phyloP scores from a whole-genome alignment of 2,113 vertebrate species.

The Phasianus colchicus region DNA sequence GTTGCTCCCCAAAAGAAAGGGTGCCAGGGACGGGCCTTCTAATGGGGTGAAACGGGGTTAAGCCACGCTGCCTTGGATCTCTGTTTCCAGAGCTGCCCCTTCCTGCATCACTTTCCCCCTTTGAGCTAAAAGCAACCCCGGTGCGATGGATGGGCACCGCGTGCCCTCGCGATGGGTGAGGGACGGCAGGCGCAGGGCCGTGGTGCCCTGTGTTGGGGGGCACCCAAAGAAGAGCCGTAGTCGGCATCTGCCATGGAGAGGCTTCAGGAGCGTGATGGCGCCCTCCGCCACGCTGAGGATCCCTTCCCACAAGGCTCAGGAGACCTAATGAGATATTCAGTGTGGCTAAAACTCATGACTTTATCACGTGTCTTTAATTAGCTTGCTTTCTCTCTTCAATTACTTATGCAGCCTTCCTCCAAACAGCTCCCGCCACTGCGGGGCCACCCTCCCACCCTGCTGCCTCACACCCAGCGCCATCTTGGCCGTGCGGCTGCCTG shows the following conservation, averaged over 20 bases:
- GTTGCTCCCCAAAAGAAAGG: fast-evolving
- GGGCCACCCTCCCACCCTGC: background rate
- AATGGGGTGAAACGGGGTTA: background rate
- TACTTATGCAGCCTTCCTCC: background rate
- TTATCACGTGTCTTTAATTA: constrained; percentile 40
- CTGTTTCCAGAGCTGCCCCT: background rate
- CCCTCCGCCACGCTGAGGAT: background rate
- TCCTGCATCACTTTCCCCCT: background rate
- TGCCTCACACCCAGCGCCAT: too few relatives aligned
- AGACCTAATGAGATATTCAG: constrained; percentile 12
- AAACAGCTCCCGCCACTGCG: fast-evolving
- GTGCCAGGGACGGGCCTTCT: background rate
- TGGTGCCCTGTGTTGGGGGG: background rate
- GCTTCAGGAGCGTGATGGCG: background rate
- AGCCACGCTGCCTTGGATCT: background rate
- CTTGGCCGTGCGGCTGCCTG: background rate
- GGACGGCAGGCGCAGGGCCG: fast-evolving
- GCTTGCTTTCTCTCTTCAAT: background rate
- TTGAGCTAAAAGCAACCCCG: background rate
- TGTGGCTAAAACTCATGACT: constrained; percentile 49
- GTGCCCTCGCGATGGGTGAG: fast-evolving
- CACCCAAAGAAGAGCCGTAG: background rate
- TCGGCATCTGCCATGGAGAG: background rate
- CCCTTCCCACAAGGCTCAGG: background rate
- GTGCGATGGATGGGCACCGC: too few relatives aligned